Percentiles rank a stretch among this genome's conserved stretches.
Evolutionary conservation across 2,888 invertebrate genomes (phyloP).

Genomic region (Polydrusus tereticollis): DNA sequence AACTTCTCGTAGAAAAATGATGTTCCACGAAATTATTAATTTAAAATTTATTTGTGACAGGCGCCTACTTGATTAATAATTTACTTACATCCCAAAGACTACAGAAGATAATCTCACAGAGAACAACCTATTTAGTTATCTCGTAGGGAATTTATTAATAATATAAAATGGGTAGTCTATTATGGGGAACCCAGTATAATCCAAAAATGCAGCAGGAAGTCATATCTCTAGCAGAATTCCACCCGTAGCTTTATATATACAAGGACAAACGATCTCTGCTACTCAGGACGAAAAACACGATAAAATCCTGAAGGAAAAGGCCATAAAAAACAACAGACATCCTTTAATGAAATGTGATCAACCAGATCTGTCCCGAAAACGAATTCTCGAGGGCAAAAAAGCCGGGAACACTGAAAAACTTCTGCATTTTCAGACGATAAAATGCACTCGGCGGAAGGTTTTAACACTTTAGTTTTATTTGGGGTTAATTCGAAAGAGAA

Average conservation of each 20-base stretch:
- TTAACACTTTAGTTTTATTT: slow-evolving; percentile 33
- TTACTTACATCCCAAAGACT: too few species aligned
- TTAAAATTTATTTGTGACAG: too few species aligned
- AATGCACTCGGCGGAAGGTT: slow-evolving; percentile 36
- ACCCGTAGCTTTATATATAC: not conserved
- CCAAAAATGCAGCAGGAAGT: too few species aligned
- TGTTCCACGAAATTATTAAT: too few species aligned
- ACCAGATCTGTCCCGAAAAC: slow-evolving; percentile 9
- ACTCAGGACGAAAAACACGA: not conserved
- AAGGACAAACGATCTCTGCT: not conserved
- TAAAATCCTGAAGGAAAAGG: slow-evolving; percentile 18
- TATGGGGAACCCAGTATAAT: too few species aligned
- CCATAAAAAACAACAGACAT: slow-evolving; percentile 29
- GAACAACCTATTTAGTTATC: too few species aligned
- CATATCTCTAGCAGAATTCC: not conserved
- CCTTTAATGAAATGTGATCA: slow-evolving; percentile 30
- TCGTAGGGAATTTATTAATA: too few species aligned
- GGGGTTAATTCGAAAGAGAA: slow-evolving; percentile 23
- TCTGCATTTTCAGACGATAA: slow-evolving; percentile 34
- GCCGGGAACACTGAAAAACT: slow-evolving; percentile 16
- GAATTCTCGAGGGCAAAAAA: slow-evolving; percentile 30
- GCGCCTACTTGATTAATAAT: too few species aligned
- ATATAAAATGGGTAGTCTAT: too few species aligned
- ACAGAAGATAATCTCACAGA: too few species aligned
- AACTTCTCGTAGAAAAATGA: too few species aligned